Conservation (phyloP, 1,140 invertebrate genomes). For the Platyscapa corneri region DNA sequence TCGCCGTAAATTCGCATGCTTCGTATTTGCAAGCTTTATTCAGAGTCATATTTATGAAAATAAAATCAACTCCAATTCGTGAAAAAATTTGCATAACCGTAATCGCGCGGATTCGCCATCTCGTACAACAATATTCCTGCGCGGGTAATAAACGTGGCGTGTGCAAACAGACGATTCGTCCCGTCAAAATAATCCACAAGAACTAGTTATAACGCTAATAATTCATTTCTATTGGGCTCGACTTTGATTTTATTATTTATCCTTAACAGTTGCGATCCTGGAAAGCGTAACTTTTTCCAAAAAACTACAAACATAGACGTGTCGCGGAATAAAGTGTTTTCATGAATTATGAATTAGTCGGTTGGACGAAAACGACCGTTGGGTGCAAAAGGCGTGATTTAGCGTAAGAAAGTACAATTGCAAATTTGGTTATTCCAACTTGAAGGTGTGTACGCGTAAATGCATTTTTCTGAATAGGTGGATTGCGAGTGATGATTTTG, state of each 20-base stretch:
- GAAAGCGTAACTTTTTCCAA: no score
- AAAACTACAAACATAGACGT: not conserved
- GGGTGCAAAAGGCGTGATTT: not conserved
- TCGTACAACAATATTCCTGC: no score
- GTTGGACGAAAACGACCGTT: not conserved
- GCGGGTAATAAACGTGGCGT: not conserved
- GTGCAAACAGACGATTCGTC: not conserved
- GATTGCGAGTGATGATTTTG: no score
- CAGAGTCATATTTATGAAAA: not conserved
- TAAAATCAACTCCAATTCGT: not conserved
- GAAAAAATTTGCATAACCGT: not conserved
- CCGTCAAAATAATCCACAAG: not conserved
- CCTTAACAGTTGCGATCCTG: no score
- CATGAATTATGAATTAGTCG: not conserved
- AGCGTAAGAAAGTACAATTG: no score
- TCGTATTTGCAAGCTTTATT: no score
- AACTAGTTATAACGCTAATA: not conserved
- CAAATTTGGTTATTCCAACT: no score
- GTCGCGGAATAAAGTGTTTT: not conserved
- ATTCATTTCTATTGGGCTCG: not conserved
- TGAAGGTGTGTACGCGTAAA: no score
- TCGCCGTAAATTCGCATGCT: no score
- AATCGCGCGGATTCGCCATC: not conserved
- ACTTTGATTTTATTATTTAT: not conserved
- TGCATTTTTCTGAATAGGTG: no score